Base-by-base conservation (phyloP, 2,888 invertebrate species). In the Reticulitermes lucifugus region DNA sequence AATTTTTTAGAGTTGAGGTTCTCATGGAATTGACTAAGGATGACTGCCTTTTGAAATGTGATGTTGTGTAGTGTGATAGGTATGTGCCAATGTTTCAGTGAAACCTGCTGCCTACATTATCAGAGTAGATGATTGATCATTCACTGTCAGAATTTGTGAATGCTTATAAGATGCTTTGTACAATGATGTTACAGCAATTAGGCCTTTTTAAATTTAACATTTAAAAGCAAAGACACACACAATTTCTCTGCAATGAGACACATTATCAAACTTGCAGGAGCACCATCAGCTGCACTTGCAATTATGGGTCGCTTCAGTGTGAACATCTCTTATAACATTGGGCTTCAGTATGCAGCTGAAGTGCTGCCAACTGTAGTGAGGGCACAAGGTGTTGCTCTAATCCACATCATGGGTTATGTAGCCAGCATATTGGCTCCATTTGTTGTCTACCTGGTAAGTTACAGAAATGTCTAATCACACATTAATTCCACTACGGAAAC, bases 241-340 rank as follows among this genome's bases (percentile, higher is more conserved):
- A 65, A 25, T 65, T 65, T 65, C 7, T 65, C 25, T 65, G 12
- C n/a, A 65, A 65, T 25, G 7, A 65, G n/a, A 65, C 65, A 65
- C 12, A 12, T 25, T 25, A 10, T n/a, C 65, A 25, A 65, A 86
- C 85, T 89, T 89, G 3, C 90, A 95, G 95, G 95, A 70, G 93
- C 95, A 1, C 94, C 95, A 9, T 94, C 96, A 65, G 96, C 96
- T 0, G 92, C 95, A 0, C 90, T 97, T 83, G 97, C 97, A 12
- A 96, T 98, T 86, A 91, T 95, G 86, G 97, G 97, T 6, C 92
- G 97, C 29, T 97, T 97, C 88, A 95, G 96, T 87, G 96, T 97
- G 21, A 97, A 97, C 90, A 96, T 97, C 83, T 96, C 97, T 0
- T 97, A 97, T 91, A 97, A 97, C 90, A 97, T 97, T 87, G 97